phyloP scores from a whole-genome alignment of 1,140 invertebrate genomes.

The Drosophila mojavensis region DNA sequence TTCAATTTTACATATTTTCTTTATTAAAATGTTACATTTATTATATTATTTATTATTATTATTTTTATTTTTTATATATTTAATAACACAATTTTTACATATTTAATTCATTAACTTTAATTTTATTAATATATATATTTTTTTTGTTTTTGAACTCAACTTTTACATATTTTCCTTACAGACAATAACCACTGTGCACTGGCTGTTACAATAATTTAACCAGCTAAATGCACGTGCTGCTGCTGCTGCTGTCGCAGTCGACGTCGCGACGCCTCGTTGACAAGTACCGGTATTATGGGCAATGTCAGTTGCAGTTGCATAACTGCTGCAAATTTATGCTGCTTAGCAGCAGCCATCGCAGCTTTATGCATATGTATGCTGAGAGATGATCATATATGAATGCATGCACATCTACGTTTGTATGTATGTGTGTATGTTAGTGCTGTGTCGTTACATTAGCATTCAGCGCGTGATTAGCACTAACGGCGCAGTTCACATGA shows the following conservation, averaged over 20 bases:
- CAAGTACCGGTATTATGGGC: slow-evolving; percentile 72
- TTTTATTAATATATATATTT: too few species aligned
- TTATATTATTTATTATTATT: too few species aligned
- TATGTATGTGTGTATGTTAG: background rate
- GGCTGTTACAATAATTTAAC: slow-evolving; percentile 68
- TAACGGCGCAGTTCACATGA: slow-evolving; percentile 34
- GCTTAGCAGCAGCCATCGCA: slow-evolving; percentile 14
- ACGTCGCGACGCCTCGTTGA: slow-evolving; percentile 51
- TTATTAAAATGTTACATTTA: too few species aligned
- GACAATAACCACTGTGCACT: slow-evolving; percentile 49
- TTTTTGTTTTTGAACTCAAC: too few species aligned
- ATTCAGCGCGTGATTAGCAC: slow-evolving; percentile 37
- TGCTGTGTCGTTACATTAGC: slow-evolving; percentile 35
- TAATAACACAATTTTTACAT: too few species aligned
- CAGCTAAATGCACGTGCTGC: slow-evolving; percentile 72
- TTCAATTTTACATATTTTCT: too few species aligned
- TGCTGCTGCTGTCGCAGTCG: slow-evolving; percentile 21
- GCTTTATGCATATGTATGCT: background rate
- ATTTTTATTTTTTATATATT: too few species aligned
- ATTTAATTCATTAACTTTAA: too few species aligned
- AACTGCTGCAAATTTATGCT: slow-evolving; percentile 56
- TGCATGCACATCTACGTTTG: background rate
- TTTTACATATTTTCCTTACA: background rate
- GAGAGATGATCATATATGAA: background rate
- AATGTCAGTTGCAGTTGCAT: slow-evolving; percentile 55